Evolutionary conservation across 1,140 invertebrate genomes (phyloP), one percentile per base, ranked within the genome.

Genomic region (Cepaea nemoralis): DNA sequence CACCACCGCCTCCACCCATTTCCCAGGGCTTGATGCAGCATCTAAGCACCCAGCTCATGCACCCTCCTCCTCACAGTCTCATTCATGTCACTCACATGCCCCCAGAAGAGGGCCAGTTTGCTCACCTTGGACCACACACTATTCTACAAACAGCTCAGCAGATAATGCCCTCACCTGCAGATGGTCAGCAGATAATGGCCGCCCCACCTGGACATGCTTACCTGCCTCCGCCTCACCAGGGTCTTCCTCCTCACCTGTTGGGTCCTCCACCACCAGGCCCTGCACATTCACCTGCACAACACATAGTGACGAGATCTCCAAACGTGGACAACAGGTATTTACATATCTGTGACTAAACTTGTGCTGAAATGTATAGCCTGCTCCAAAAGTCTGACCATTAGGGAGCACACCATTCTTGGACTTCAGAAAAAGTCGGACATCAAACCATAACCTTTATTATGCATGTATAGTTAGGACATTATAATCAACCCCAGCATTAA

Each of bases 1-100:
- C 85, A 5, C 86, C 86, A 14, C 83, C 83, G 27, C 81, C 84
- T 27, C 37, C 78, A 40, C 77, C 59, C 19, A 79, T 79, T 67
- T 82, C 55, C 50, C 77, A 63, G 39, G 67, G 59, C 78, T 39
- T 37, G 37, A 77, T 40, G 37, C 63, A 19, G 8, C 75, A 80
- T 48, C 67, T 24, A 33, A 73, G 55, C 27, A 33, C 77, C 31
- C 79, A 79, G 27, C n/a, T 78, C 14, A 3, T 69, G 50, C 77
- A 78, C 63, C 5, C 40, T 24, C 40, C 77, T 35, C 40, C 77
- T 35, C 77, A 55, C 35, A 35, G 50, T 14, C 50, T 77, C 10
- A 63, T 77, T 59, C 71, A 74, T 27, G 48, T 77, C 8, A 63
- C 33, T 63, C 75, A 77, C 42, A 35, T 83, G 16, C n/a, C 82